Evolutionary conservation across 2,888 invertebrate species (phyloP).

Genomic region (Eristalinus sepulchralis): DNA sequence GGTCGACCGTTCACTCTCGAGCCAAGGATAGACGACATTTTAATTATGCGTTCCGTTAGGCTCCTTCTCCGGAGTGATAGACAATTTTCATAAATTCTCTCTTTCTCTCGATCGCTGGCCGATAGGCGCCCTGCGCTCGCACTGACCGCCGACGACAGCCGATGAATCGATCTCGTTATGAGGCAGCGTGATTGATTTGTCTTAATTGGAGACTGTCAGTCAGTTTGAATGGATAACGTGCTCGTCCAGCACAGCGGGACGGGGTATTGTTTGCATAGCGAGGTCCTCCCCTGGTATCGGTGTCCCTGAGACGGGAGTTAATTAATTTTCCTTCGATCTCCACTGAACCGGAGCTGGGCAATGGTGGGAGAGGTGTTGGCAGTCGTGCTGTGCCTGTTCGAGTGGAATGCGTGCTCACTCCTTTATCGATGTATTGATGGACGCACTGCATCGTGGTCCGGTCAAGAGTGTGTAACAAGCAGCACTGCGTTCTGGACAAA

Average conservation of each 20-base stretch:
- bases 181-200: constrained; percentile 59
- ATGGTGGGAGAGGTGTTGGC: neutral
- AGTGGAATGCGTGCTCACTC: neutral
- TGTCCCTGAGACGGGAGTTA: neutral
- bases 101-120: constrained; percentile 24
- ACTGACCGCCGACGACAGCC: constrained; percentile 26
- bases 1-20: constrained; percentile 10
- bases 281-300: neutral
- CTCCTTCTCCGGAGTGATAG: constrained; percentile 21
- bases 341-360: neutral
- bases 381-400: neutral
- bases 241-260: constrained; percentile 18
- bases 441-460: neutral
- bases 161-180: constrained; percentile 40
- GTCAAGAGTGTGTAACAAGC: neutral
- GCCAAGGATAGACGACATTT: constrained; percentile 47
- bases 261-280: constrained; percentile 17
- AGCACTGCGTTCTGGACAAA: neutral
- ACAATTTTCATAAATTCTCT: constrained; percentile 63
- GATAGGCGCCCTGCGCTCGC: constrained; percentile 2
- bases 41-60: constrained; percentile 65
- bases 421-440: neutral
- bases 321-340: neutral
- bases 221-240: constrained; percentile 28
- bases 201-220: constrained; percentile 67